Evolutionary conservation across 2,797 vertebrate species (phyloP).

Genomic region (Allobates femoralis): DNA sequence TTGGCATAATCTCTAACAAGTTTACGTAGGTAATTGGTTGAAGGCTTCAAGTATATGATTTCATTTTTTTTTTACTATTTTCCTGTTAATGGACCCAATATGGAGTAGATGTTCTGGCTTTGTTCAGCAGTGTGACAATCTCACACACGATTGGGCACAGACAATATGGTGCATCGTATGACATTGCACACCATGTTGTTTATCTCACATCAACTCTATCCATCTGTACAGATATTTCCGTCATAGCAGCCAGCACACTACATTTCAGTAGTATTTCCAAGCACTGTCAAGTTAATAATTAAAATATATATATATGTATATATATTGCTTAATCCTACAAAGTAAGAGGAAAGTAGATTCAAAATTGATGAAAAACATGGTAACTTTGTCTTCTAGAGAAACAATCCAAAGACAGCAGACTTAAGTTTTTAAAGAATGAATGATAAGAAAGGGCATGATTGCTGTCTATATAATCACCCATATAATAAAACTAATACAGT

Average conservation of each 20-base stretch:
- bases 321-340: conserved; percentile 39
- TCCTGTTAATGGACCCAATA: background rate
- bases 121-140: background rate
- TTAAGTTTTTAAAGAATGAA: background rate
- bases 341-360: background rate
- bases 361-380: conserved; percentile 11
- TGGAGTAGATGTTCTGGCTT: background rate
- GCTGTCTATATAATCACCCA: conserved; percentile 30
- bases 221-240: conserved; percentile 10
- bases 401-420: background rate
- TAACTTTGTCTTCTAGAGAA: background rate
- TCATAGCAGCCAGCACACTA: background rate
- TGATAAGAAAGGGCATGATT: background rate
- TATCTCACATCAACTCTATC: conserved; percentile 10
- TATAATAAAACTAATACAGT: conserved; percentile 39
- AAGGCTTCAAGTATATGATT: background rate
- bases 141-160: background rate
- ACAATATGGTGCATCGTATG: conserved; percentile 12
- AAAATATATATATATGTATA: conserved; percentile 22
- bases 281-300: conserved; percentile 25
- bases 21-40: background rate
- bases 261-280: conserved; percentile 17
- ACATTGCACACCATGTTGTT: conserved; percentile 6
- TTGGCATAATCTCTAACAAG: background rate
- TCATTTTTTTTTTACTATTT: background rate